A percentile compares a stretch with the other conserved stretches of the same genome.
Conservation (phyloP, 2,888 invertebrate species). For the Eremobia ochroleuca region DNA sequence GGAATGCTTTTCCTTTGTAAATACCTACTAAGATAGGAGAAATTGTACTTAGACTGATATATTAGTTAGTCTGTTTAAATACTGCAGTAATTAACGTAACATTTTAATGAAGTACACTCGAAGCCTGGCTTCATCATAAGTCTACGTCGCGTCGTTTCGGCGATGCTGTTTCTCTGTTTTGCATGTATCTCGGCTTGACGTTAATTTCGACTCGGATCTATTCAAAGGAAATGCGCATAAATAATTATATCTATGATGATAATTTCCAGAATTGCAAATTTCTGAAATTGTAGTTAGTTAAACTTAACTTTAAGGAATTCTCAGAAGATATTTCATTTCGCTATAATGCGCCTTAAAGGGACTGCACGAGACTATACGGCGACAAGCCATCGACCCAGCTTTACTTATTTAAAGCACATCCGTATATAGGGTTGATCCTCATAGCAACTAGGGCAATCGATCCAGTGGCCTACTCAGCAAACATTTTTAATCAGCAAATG, state of each 20-base stretch:
- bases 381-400: background rate
- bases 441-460: slow-evolving; percentile 47
- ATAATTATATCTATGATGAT: background rate
- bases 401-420: background rate
- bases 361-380: slow-evolving; percentile 4
- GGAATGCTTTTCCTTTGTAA: background rate
- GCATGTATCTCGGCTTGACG: background rate
- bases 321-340: background rate
- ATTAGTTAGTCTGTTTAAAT: background rate
- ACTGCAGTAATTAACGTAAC: background rate
- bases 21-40: background rate
- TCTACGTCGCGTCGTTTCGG: background rate
- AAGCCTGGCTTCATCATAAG: background rate
- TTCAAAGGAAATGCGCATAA: background rate
- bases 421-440: slow-evolving; percentile 14
- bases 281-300: too few relatives aligned
- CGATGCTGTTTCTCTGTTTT: background rate
- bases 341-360: background rate
- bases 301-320: background rate
- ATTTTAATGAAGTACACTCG: background rate
- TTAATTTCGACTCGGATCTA: background rate
- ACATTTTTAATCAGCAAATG: background rate
- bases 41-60: background rate
- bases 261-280: background rate
- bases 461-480: slow-evolving; percentile 1